A percentile compares a stretch with the other conserved stretches of the same genome.
These are phyloP conservation scores for Seira sanloemensis DNA, from an alignment of 2,888 invertebrate genomes.

Conservation along the genomic window DNA sequence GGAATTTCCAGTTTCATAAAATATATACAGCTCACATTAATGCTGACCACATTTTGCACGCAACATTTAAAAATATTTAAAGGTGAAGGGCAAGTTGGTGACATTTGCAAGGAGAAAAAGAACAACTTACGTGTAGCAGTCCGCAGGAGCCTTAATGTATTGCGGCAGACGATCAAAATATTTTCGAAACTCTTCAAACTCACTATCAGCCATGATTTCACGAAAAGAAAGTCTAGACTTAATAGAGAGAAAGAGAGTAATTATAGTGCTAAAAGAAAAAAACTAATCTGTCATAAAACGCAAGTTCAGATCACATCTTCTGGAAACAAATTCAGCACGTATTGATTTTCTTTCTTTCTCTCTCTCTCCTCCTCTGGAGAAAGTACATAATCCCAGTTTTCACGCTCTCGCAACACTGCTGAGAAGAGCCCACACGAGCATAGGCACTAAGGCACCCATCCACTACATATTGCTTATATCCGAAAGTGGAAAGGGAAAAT, in stretches of 20 bases:
- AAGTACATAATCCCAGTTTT: not conserved
- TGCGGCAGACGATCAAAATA: constrained; percentile 89
- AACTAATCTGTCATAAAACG: constrained; percentile 52
- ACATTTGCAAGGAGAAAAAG: constrained; percentile 9
- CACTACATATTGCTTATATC: too few species aligned
- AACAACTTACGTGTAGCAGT: constrained; percentile 91
- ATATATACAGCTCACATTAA: too few species aligned
- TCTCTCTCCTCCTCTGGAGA: not conserved
- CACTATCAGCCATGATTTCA: constrained; percentile 94
- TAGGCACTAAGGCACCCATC: too few species aligned
- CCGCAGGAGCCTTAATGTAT: constrained; percentile 86
- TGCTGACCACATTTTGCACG: too few species aligned
- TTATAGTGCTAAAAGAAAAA: constrained; percentile 35
- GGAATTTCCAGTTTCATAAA: not conserved
- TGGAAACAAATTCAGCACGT: not conserved
- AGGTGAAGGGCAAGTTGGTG: constrained; percentile 15
- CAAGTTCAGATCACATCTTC: constrained; percentile 31
- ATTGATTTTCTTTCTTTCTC: not conserved
- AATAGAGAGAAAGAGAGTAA: too few species aligned
- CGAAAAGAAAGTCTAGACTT: too few species aligned
- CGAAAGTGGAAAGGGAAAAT: too few species aligned
- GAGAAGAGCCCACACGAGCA: too few species aligned
- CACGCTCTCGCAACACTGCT: too few species aligned
- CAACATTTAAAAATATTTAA: not conserved
- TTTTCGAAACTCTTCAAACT: constrained; percentile 94